These are phyloP conservation scores for Oscheius sp. DNA, from an alignment of 2,888 invertebrate genomes.

Conservation along the genomic window DNA sequence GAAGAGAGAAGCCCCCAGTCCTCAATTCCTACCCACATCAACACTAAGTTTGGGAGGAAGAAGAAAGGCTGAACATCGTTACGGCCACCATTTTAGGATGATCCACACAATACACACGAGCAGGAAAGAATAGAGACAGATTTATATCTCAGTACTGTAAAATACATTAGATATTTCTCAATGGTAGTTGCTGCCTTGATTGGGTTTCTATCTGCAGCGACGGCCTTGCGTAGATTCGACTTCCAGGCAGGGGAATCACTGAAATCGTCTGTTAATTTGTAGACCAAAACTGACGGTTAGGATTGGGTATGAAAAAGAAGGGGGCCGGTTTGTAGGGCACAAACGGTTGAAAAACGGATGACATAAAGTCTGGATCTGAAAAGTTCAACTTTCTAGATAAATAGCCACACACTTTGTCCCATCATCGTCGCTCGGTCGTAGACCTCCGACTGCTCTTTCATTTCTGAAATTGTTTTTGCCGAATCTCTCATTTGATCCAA, in stretches of 20 bases:
- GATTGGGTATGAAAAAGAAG: not conserved
- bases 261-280: not conserved
- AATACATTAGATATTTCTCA: not conserved
- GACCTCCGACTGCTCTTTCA: slow-evolving; percentile 25
- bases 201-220: not conserved
- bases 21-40: too few relatives aligned
- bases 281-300: not conserved
- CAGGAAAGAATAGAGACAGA: not conserved
- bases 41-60: too few relatives aligned
- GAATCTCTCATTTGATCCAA: not conserved
- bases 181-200: slow-evolving; percentile 8
- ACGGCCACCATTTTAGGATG: not conserved
- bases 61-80: too few relatives aligned
- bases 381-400: not conserved
- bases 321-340: not conserved
- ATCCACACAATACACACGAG: not conserved
- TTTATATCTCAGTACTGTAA: too few relatives aligned
- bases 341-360: not conserved
- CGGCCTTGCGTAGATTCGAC: slow-evolving; percentile 16
- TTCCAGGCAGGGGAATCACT: slow-evolving; percentile 1
- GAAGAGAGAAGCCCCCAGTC: too few relatives aligned
- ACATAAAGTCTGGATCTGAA: not conserved
- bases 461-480: not conserved
- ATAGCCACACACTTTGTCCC: not conserved
- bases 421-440: not conserved